A percentile compares a stretch with the other conserved stretches of the same genome.
Conservation (phyloP, 1,140 invertebrate species). For the Zaprionus kolodkinae region DNA sequence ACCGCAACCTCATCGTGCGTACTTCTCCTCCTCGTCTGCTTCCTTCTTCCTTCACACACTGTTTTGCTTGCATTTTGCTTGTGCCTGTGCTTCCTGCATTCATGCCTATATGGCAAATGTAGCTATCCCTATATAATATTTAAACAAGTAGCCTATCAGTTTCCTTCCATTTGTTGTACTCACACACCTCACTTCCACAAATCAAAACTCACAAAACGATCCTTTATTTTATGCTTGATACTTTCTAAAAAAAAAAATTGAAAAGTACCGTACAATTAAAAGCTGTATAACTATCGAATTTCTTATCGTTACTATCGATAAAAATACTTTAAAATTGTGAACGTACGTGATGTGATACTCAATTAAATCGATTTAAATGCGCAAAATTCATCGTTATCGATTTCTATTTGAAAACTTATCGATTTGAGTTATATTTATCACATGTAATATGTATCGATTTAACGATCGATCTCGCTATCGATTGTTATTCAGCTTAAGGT, state of each 20-base stretch:
- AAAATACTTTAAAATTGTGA: neutral
- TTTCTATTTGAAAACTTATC: neutral
- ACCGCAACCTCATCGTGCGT: conserved; percentile 74
- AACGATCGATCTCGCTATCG: conserved; percentile 24
- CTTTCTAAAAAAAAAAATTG: neutral
- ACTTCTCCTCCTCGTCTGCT: conserved; percentile 60
- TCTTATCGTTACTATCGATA: conserved; percentile 4
- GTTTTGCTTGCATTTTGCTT: conserved; percentile 52
- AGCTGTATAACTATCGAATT: conserved; percentile 35
- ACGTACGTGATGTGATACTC: neutral
- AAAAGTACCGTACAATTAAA: conserved; percentile 8
- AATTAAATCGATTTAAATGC: conserved; percentile 1
- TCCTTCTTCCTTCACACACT: conserved; percentile 48
- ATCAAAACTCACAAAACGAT: conserved; percentile 29
- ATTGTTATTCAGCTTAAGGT: conserved; percentile 30
- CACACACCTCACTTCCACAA: conserved; percentile 43
- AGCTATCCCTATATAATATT: conserved; percentile 43
- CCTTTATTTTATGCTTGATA: conserved; percentile 7
- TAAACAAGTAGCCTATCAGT: conserved; percentile 36
- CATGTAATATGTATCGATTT: neutral
- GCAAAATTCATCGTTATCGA: conserved; percentile 1
- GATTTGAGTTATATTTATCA: neutral
- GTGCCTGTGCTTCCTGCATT: conserved; percentile 51
- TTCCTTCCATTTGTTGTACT: conserved; percentile 57
- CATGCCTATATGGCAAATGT: conserved; percentile 12